These are phyloP conservation scores for Ammodytes marinus DNA, from an alignment of 2,113 vertebrate genomes.

Conservation along the genomic window DNA sequence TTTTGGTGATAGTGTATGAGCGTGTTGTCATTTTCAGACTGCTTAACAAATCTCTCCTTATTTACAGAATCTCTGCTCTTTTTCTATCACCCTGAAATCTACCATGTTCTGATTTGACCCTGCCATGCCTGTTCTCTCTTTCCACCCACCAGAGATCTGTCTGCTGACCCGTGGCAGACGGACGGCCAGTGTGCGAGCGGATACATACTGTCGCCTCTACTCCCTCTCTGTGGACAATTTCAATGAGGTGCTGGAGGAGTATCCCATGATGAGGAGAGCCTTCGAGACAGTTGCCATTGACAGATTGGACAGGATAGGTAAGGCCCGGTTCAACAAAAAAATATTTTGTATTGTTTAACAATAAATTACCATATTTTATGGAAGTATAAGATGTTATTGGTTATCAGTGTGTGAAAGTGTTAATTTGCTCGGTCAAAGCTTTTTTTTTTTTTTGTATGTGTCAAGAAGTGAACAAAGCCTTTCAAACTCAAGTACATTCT, in stretches of 20 bases:
- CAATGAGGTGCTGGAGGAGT: conserved; percentile 98
- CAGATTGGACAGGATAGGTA: conserved; percentile 96
- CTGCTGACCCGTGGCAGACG: conserved; percentile 95
- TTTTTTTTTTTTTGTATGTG: neutral
- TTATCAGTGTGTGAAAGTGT: neutral
- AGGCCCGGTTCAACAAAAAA: neutral
- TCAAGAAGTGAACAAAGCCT: neutral
- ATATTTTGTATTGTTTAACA: neutral
- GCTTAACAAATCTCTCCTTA: conserved; percentile 1
- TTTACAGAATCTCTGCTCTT: neutral
- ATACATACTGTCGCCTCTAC: conserved; percentile 98
- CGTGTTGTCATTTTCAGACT: neutral
- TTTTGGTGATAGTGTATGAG: neutral
- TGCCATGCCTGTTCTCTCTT: neutral
- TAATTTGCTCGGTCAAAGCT: neutral
- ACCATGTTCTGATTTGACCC: conserved; percentile 27
- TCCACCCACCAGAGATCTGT: conserved; percentile 90
- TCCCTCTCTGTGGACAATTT: conserved; percentile 97
- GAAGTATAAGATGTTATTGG: neutral
- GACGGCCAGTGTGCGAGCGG: conserved; percentile 93
- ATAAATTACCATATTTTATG: neutral
- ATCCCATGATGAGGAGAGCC: conserved; percentile 98
- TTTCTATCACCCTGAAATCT: conserved; percentile 11
- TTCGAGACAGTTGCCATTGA: conserved; percentile 98
- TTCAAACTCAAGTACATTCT: neutral